phyloP scores from a whole-genome alignment of 2,113 vertebrate species.

The Pluvialis apricaria region DNA sequence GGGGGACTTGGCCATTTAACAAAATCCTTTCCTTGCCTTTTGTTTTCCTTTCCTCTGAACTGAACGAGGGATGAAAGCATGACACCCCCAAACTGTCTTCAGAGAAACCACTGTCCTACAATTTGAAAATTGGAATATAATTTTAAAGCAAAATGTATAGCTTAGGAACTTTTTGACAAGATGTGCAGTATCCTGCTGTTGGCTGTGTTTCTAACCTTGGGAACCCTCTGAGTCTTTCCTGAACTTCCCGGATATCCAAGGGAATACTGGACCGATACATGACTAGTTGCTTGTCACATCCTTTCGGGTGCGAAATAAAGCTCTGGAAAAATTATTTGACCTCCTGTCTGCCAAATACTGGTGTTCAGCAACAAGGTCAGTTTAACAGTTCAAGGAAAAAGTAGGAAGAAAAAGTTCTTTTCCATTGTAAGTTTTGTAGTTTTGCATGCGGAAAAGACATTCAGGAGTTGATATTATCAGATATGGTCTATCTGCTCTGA shows the following conservation, averaged over 20 bases:
- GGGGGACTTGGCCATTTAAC: background rate
- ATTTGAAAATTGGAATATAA: background rate
- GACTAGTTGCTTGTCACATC: background rate
- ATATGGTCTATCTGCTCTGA: background rate
- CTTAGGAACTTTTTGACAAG: background rate
- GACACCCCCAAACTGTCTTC: background rate
- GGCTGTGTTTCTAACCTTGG: background rate
- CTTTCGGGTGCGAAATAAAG: background rate
- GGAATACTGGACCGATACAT: background rate
- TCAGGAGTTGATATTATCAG: background rate
- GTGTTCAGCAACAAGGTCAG: background rate
- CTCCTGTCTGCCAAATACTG: background rate
- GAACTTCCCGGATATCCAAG: background rate
- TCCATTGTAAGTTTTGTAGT: background rate
- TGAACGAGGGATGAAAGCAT: background rate
- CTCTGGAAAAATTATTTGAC: background rate
- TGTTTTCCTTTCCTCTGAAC: background rate
- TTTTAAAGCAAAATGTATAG: background rate
- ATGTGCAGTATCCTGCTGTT: background rate
- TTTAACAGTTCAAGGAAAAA: background rate
- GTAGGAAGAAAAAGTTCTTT: background rate
- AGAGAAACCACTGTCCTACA: background rate
- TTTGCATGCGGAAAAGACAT: background rate
- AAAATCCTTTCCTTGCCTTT: background rate
- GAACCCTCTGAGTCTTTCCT: background rate